phyloP scores from a whole-genome alignment of 2,113 vertebrate genomes.

The Tetrax tetrax region DNA sequence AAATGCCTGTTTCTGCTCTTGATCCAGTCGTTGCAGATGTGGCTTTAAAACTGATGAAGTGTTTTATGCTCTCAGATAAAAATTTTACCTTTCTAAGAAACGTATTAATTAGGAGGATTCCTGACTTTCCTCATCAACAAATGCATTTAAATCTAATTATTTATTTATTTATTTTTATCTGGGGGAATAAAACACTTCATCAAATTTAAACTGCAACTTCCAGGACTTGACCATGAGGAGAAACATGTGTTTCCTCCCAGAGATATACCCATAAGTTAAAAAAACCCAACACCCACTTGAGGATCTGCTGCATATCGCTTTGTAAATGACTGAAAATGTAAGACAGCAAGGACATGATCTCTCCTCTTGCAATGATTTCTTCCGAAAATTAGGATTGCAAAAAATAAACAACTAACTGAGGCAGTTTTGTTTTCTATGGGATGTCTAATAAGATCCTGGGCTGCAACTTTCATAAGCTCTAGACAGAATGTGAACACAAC shows the following conservation, averaged over 20 bases:
- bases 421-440: neutral
- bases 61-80: constrained; percentile 68
- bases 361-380: neutral
- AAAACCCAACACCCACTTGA: neutral
- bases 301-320: neutral
- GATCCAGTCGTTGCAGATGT: constrained; percentile 54
- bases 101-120: constrained; percentile 60
- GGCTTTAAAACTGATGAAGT: constrained; percentile 73
- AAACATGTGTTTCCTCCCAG: constrained; percentile 62
- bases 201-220: constrained; percentile 60
- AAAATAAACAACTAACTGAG: neutral
- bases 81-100: constrained; percentile 59
- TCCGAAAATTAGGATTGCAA: neutral
- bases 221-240: constrained; percentile 26
- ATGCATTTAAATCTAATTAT: constrained; percentile 44
- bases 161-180: constrained; percentile 67
- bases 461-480: neutral
- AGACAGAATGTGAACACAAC: neutral
- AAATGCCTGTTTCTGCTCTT: constrained; percentile 60
- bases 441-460: neutral
- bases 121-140: constrained; percentile 60
- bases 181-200: constrained; percentile 67
- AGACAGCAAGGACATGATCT: neutral
- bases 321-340: neutral
- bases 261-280: neutral